A percentile compares a stretch with the other conserved stretches of the same genome.
phyloP scores from a whole-genome alignment of 2,797 vertebrate species.

The Bucorvus abyssinicus region DNA sequence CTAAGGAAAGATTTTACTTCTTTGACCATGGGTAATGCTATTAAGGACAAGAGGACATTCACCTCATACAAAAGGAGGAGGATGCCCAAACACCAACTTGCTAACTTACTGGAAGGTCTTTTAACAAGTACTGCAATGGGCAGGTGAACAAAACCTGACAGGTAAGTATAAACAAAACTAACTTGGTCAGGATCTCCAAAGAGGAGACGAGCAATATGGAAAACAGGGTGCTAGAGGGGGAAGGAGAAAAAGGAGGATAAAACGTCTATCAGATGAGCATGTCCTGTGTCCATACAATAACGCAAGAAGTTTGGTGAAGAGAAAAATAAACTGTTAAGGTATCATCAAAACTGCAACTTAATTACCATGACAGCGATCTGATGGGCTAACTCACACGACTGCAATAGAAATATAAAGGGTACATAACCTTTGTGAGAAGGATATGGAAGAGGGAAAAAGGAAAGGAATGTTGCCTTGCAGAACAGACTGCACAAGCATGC shows the following conservation, averaged over 20 bases:
- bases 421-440: neutral
- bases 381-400: neutral
- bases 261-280: neutral
- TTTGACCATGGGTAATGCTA: neutral
- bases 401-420: neutral
- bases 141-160: neutral
- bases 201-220: neutral
- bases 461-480: neutral
- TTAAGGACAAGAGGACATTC: neutral
- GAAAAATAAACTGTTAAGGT: neutral
- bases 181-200: neutral
- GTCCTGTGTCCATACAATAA: neutral
- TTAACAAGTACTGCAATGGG: neutral
- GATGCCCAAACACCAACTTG: neutral
- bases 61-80: neutral
- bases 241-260: neutral
- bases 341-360: neutral
- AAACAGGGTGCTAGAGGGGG: neutral
- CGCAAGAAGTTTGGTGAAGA: neutral
- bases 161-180: neutral
- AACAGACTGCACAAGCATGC: neutral
- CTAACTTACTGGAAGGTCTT: neutral
- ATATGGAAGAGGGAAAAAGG: neutral
- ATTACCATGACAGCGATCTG: neutral
- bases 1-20: neutral